phyloP scores from a whole-genome alignment of 2,888 invertebrate species.

The Heteropelma amictum region DNA sequence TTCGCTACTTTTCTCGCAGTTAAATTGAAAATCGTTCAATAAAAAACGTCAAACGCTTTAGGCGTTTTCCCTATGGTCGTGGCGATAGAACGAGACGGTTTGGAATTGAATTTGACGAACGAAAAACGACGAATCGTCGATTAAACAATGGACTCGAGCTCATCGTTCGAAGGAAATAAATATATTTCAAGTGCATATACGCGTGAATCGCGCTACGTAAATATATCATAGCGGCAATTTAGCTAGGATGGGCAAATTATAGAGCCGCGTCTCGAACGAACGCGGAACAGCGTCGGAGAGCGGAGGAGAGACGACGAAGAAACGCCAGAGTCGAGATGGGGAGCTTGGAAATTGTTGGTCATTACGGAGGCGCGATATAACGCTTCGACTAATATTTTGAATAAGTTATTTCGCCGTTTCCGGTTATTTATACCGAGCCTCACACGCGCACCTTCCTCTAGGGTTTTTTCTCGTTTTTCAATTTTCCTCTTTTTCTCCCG shows the following conservation, averaged over 20 bases:
- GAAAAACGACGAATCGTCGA: no score
- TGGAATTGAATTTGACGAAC: no score
- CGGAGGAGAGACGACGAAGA: constrained; percentile 2
- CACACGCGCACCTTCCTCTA: neutral
- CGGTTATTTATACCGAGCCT: constrained; percentile 17
- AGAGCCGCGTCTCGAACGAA: constrained; percentile 31
- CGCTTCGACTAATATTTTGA: constrained; percentile 32
- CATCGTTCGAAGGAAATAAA: neutral
- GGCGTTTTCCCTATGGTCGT: no score
- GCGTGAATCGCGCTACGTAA: neutral
- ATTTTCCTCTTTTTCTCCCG: neutral
- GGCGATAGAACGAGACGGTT: no score
- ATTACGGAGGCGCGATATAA: constrained; percentile 38
- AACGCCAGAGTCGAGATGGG: constrained; percentile 1
- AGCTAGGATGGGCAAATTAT: constrained; percentile 45
- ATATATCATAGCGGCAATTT: constrained; percentile 2
- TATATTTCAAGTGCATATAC: neutral
- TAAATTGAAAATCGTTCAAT: no score
- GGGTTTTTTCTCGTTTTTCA: neutral
- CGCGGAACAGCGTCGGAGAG: constrained; percentile 27
- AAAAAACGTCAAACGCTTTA: no score
- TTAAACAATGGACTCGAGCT: neutral
- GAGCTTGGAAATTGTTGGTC: constrained; percentile 47
- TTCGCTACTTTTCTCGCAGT: no score
- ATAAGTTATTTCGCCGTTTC: constrained; percentile 37